phyloP scores from a whole-genome alignment of 2,888 invertebrate species.

The Lycia hirtaria region DNA sequence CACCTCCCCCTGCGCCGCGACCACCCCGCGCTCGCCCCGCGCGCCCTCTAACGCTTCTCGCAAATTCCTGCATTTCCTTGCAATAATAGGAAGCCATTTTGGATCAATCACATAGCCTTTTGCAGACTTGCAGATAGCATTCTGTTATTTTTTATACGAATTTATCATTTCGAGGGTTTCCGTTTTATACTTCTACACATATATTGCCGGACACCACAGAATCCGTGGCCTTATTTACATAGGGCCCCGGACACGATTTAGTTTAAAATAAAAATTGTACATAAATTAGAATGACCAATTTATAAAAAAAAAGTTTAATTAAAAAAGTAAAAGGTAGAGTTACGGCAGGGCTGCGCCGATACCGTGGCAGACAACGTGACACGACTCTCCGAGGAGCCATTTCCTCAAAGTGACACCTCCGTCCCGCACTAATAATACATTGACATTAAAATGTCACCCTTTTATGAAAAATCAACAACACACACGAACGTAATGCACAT shows the following conservation, averaged over 20 bases:
- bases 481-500: conserved; percentile 28
- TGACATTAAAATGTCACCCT: conserved; percentile 38
- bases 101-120: conserved; percentile 43
- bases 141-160: conserved; percentile 7
- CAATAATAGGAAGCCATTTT: conserved; percentile 48
- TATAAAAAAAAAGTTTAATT: conserved; percentile 35
- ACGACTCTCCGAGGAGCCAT: conserved; percentile 40
- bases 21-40: conserved; percentile 49
- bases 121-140: conserved; percentile 28
- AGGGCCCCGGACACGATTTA: neutral
- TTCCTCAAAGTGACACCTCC: conserved; percentile 45
- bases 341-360: conserved; percentile 2
- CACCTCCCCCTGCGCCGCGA: conserved; percentile 55
- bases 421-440: conserved; percentile 34
- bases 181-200: neutral
- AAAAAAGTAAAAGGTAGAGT: conserved; percentile 29
- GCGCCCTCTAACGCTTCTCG: conserved; percentile 58
- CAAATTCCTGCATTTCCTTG: conserved; percentile 56
- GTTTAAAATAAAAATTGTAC: neutral
- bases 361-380: conserved; percentile 31
- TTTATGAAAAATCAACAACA: conserved; percentile 36
- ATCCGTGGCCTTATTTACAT: no score
- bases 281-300: conserved; percentile 2
- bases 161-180: conserved; percentile 1
- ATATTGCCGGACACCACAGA: no score